phyloP scores from a whole-genome alignment of 2,888 invertebrate genomes.

The Drosophila formosana region DNA sequence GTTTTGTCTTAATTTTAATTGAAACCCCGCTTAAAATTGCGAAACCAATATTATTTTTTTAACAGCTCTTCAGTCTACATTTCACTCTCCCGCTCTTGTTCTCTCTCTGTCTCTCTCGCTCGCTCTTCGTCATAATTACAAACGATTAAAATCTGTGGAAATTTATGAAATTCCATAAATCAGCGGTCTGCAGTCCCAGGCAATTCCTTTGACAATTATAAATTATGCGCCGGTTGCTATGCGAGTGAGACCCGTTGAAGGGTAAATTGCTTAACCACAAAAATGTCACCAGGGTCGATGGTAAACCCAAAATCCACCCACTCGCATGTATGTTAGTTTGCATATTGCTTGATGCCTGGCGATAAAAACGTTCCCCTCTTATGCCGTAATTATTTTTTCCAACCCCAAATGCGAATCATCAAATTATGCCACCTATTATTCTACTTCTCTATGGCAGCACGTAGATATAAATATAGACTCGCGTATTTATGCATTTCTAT shows the following conservation, averaged over 20 bases:
- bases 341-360: constrained; percentile 40
- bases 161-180: constrained; percentile 84
- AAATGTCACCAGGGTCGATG: constrained; percentile 65
- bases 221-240: constrained; percentile 72
- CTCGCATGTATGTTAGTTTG: constrained; percentile 52
- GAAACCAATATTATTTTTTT: constrained; percentile 33
- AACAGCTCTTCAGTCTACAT: not conserved
- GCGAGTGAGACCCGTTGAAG: constrained; percentile 41
- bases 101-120: not conserved
- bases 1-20: constrained; percentile 74
- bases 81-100: not conserved
- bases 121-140: constrained; percentile 71
- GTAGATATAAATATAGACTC: not conserved
- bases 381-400: constrained; percentile 55
- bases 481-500: constrained; percentile 3
- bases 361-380: constrained; percentile 27
- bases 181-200: constrained; percentile 56
- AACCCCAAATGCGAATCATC: constrained; percentile 43
- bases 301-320: constrained; percentile 29
- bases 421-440: constrained; percentile 29
- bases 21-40: constrained; percentile 56
- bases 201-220: constrained; percentile 78
- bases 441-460: not conserved
- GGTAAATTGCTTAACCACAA: constrained; percentile 76
- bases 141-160: constrained; percentile 83